Percentiles rank a stretch among this genome's conserved stretches.
phyloP scores from a whole-genome alignment of 2,113 vertebrate genomes.

The Cynoglossus semilaevis region DNA sequence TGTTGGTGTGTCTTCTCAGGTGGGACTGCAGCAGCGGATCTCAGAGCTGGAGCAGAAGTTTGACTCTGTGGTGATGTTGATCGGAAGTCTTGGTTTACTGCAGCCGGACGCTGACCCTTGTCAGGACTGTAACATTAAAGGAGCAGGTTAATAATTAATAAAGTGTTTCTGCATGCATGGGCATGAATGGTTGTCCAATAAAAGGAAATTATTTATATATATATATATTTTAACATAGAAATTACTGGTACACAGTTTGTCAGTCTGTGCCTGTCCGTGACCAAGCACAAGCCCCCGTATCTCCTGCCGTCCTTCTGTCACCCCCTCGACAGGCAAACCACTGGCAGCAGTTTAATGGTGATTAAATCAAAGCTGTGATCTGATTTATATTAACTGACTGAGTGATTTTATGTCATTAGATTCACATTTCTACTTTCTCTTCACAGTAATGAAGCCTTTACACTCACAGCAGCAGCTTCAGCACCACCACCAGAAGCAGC shows the following conservation, averaged over 20 bases:
- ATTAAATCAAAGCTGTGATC: not conserved
- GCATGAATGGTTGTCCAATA: not conserved
- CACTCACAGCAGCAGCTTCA: constrained; percentile 2
- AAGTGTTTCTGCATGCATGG: not conserved
- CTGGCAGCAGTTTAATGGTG: constrained; percentile 61
- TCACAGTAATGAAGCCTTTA: constrained; percentile 18
- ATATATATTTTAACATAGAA: not conserved
- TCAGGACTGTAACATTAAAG: constrained; percentile 1
- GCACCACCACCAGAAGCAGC: not conserved
- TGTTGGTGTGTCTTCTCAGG: constrained; percentile 28
- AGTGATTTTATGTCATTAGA: too few relatives aligned
- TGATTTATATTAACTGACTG: not conserved
- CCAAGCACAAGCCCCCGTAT: constrained; percentile 40
- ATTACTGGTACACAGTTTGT: constrained; percentile 25
- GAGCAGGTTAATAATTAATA: constrained; percentile 41
- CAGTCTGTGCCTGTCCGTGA: constrained; percentile 11
- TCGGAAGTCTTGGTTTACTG: constrained; percentile 56
- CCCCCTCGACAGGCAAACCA: constrained; percentile 82
- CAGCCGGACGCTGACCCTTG: constrained; percentile 3
- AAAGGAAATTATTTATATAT: not conserved
- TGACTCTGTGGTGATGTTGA: constrained; percentile 61
- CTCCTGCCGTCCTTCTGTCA: constrained; percentile 84
- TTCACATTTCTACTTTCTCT: not conserved
- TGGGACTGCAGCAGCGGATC: constrained; percentile 42
- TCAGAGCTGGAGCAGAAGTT: constrained; percentile 67